These are phyloP conservation scores for Trichomalopsis sarcophagae DNA, from an alignment of 1,140 invertebrate species.

Conservation along the genomic window DNA sequence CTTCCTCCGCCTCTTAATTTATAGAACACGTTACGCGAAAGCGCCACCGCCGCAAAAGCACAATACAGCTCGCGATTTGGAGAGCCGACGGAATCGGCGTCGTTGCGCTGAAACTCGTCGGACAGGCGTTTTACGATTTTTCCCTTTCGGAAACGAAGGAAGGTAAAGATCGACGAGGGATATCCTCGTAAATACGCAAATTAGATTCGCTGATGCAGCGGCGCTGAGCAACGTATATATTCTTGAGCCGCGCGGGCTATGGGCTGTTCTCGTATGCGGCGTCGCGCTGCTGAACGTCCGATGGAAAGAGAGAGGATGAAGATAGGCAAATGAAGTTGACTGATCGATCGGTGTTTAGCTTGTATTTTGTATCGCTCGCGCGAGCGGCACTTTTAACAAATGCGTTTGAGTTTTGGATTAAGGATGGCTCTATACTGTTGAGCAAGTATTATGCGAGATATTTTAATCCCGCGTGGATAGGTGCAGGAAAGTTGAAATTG, in stretches of 20 bases:
- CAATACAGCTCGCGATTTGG: no score
- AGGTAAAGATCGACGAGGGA: not conserved
- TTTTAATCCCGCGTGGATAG: no score
- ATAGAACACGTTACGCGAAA: no score
- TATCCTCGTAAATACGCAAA: constrained; percentile 59
- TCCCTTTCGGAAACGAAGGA: no score
- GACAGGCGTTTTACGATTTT: no score
- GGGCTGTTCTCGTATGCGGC: not conserved
- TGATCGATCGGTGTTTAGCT: not conserved
- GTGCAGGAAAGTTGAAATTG: no score
- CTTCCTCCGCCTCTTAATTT: not conserved
- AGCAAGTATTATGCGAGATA: not conserved
- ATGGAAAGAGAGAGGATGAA: constrained; percentile 30
- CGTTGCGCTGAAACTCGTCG: no score
- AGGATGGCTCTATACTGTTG: not conserved
- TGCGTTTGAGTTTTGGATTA: not conserved
- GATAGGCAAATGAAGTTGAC: constrained; percentile 30
- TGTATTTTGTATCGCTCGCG: no score
- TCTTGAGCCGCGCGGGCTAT: constrained; percentile 7
- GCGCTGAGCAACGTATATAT: constrained; percentile 24
- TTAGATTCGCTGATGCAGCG: constrained; percentile 54
- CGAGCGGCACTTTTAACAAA: no score
- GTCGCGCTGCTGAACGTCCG: not conserved
- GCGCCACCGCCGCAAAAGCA: no score
- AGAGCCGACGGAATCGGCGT: no score